Evolutionary conservation across 2,888 invertebrate genomes (phyloP), one percentile per base, ranked within the genome.

Genomic region (Argynnis bischoffii): DNA sequence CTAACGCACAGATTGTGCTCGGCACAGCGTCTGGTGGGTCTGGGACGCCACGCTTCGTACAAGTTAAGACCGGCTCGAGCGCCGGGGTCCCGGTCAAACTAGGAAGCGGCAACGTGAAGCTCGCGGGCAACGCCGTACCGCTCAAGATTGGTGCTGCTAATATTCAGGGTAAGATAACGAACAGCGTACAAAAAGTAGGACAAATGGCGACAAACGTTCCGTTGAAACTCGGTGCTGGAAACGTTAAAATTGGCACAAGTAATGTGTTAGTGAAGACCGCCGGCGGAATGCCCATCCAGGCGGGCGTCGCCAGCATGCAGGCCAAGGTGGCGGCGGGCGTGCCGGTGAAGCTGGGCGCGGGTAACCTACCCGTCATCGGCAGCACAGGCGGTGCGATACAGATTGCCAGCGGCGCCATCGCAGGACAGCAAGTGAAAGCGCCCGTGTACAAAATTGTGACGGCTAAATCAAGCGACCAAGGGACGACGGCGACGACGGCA

Each of bases 361-460:
- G 86, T 50, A 87, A 83, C 67, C 67, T 90, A 66, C 92, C 91
- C 0, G 88, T 91, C 2, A 85, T 90, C 64, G 82, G 87, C 18
- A 85, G 87, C 74, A 82, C 85, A 54, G 87, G 89, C 1, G 89
- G 89, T 11, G 72, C 88, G 14, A 86, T 89, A 63, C 89, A 89
- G 74, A 84, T 90, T 13, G 84, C 90, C 2, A 79, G 87, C 72
- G 76, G 86, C 56, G 77, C 88, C 50, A 77, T 86, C 2, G 78
- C 79, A 1, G 90, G 89, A 0, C 86, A 89, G 67, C 88, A 87
- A 63, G 81, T 84, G 54, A 92, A 93, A 76, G 82, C 91, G 21
- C 93, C 93, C 0, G 88, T 93, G 1, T 93, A 93, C 78, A 93
- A 93, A 78, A 93, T 93, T 41, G 90, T 93, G 51, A 92, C 93